Conservation (phyloP, 2,888 invertebrate species). For the Chironomus tentans region DNA sequence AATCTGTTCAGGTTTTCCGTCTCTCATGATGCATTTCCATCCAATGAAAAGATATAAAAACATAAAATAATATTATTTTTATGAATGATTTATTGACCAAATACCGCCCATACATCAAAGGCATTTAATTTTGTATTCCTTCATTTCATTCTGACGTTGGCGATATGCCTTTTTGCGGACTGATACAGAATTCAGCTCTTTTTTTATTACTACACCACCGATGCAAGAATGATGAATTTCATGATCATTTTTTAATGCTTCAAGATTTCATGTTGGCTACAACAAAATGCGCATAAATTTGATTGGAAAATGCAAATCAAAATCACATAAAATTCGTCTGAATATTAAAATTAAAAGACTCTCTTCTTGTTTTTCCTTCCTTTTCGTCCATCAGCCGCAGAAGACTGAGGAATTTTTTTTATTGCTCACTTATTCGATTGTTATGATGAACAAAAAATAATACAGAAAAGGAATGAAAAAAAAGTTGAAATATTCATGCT, state of each 20-base stretch:
- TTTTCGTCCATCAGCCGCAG: background rate
- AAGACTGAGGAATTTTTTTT: background rate
- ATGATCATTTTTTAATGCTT: background rate
- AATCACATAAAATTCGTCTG: background rate
- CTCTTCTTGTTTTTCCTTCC: background rate
- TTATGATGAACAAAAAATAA: background rate
- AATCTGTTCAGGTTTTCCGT: background rate
- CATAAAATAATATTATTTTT: background rate
- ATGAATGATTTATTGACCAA: constrained; percentile 2
- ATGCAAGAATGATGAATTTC: constrained; percentile 5
- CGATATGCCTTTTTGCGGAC: background rate
- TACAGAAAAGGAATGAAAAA: too few species aligned
- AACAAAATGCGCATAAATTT: background rate
- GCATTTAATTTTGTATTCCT: constrained; percentile 1
- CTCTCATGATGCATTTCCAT: background rate
- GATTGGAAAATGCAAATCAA: constrained; percentile 12
- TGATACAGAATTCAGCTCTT: background rate
- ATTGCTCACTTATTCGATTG: background rate
- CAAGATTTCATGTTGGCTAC: background rate
- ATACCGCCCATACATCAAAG: constrained; percentile 8
- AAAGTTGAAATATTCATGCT: too few species aligned
- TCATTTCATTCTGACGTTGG: background rate
- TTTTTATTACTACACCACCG: background rate
- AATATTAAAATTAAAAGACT: background rate
- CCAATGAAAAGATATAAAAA: background rate